phyloP scores from a whole-genome alignment of 2,797 vertebrate species.

The Phalanger gymnotis region DNA sequence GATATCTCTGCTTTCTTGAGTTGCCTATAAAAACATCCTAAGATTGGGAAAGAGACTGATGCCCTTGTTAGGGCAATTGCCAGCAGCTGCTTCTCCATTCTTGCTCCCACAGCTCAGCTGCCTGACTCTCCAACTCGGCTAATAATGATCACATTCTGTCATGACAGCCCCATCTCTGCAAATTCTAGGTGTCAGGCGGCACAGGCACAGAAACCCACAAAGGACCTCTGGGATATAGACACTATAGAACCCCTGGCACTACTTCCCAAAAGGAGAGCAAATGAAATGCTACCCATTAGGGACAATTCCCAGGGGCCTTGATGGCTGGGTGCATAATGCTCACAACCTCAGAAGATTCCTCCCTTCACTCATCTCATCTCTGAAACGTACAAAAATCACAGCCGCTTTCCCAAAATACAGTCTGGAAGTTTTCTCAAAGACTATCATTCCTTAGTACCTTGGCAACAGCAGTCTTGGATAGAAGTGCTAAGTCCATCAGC shows the following conservation, averaged over 20 bases:
- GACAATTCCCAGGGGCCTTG: not conserved
- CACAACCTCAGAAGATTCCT: not conserved
- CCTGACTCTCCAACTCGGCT: not conserved
- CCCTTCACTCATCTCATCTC: not conserved
- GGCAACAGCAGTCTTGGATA: not conserved
- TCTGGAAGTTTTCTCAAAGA: not conserved
- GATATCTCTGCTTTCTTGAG: not conserved
- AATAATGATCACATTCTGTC: not conserved
- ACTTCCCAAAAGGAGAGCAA: not conserved
- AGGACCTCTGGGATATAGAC: not conserved
- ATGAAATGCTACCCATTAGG: not conserved
- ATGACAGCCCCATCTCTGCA: not conserved
- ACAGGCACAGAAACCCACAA: not conserved
- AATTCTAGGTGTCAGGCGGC: not conserved
- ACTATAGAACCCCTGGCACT: not conserved
- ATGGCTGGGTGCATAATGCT: not conserved
- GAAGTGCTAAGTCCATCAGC: not conserved
- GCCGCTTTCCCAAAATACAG: not conserved
- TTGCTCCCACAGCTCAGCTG: not conserved
- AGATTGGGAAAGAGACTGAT: not conserved
- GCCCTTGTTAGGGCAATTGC: not conserved
- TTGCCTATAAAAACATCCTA: not conserved
- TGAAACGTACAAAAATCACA: not conserved
- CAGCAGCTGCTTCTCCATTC: not conserved
- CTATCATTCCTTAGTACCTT: not conserved